phyloP scores from a whole-genome alignment of 1,140 invertebrate genomes.

The Tetragonula clypearis region DNA sequence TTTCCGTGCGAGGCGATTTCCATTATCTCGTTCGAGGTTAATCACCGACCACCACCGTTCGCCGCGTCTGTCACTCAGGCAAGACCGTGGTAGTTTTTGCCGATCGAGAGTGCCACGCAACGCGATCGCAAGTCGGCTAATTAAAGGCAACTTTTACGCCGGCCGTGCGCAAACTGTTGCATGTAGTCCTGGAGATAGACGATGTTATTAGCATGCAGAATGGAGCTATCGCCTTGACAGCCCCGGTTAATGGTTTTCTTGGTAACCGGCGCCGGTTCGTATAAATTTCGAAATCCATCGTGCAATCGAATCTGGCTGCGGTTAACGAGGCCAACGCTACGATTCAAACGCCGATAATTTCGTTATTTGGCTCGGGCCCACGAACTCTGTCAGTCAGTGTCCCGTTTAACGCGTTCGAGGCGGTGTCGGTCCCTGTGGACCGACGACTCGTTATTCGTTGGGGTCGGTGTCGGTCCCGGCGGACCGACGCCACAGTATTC shows the following conservation, averaged over 20 bases:
- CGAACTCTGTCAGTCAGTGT: too few species aligned
- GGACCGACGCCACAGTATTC: too few species aligned
- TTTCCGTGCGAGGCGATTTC: not conserved
- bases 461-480: too few species aligned
- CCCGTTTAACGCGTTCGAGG: too few species aligned
- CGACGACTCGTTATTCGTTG: too few species aligned
- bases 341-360: not conserved
- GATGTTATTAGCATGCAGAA: not conserved
- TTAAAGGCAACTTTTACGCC: conserved; percentile 1
- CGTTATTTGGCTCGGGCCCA: too few species aligned
- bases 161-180: not conserved
- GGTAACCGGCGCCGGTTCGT: not conserved
- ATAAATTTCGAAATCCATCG: not conserved
- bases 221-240: not conserved
- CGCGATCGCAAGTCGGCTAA: not conserved
- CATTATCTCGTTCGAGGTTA: conserved; percentile 11
- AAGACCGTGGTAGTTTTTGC: not conserved
- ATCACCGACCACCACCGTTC: not conserved
- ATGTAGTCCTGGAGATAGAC: not conserved
- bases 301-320: not conserved
- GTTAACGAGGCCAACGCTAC: not conserved
- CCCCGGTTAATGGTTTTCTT: not conserved
- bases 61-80: not conserved
- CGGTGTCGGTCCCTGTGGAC: too few species aligned
- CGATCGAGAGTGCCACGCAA: not conserved